Base-by-base conservation (phyloP, 2,113 vertebrate species). In the Illadopsis cleaveri region DNA sequence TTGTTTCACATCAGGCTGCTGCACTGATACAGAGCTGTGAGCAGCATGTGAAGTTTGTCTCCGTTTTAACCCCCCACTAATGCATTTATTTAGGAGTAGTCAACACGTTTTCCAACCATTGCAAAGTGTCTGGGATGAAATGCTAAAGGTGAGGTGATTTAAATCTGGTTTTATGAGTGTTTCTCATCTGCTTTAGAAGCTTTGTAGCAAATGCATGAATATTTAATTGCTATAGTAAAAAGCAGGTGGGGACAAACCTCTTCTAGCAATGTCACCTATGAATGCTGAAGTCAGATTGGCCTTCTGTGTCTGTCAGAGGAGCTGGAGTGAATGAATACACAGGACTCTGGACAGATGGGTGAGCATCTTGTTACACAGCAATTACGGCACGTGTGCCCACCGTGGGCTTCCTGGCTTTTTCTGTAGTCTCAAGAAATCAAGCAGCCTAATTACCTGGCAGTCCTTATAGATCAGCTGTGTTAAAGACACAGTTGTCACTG, bases 341-440 rank as follows among this genome's bases (percentile, higher is more conserved):
- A 42, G 35, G 56, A 5, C 35, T 72, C 50, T 45, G 76, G 88
- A 13, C 80, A 91, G 80, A 84, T 40, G 69, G n/a, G 45, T 40
- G 44, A 95, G 40, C 81, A 48, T 89, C 69, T 80, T 82, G 47
- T 83, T 64, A 48, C 31, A 2, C 13, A 86, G 77, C 69, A 69
- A 56, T 75, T 56, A 64, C 7, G 0, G 0, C 79, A 44, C 2
- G 0, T 22, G 40, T 42, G n/a, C 37, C 57, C 37, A 30, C 33
- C 0, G 0, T 60, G 80, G 51, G 35, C 69, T 89, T 51, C 84
- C 54, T 62, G 56, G 7, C 47, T 71, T 71, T 62, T 58, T 75
- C 83, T 79, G 37, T 30, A 60, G n/a, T 71, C 44, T 78, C 28
- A 48, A 79, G 65, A 71, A 78, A 84, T 53, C 69, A 78, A 75